Base-by-base conservation (phyloP, 2,113 vertebrate genomes). In the Tragelaphus imberbis region DNA sequence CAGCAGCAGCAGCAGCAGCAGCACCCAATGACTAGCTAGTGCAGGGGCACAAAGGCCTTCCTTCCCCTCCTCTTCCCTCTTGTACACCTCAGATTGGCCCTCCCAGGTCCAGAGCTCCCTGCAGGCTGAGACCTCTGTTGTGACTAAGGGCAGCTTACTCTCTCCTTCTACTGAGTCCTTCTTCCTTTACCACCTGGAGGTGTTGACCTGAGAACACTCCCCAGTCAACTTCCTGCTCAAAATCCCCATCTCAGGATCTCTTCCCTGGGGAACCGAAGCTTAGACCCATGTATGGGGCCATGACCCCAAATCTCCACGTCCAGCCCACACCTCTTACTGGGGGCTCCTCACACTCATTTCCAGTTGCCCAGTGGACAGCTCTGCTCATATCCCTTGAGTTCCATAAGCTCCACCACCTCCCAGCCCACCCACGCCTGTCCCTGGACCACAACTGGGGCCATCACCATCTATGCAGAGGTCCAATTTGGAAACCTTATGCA, bases 51-150 rank as follows among this genome's bases (percentile, higher is more conserved):
- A 25, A 7, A 56, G 49, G 80, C n/a, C 80, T 65, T 21, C 16
- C 30, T 47, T 36, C 17, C 9, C 80, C 16, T 33, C 17, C 17
- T 58, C 28, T 4, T 40, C 68, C 68, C 68, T 71, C 68, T 36
- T 0, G 2, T 71, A 36, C 4, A 23, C 30, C 65, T 2, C 1
- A 0, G 30, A 63, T 63, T 7, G 36, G 23, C 5, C 21, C 17
- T 68, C 58, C 25, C 49, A n/a, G 71, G 21, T 68, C 75, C 75
- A 81, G 58, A 44, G 84, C 16, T 90, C 28, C 28, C 75, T 10
- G 25, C 0, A 11, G 16, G 79, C 7, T 25, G 17, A 71, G 61
- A 49, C 25, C 17, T 30, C 85, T 23, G 15, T 6, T 30, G 40
- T 11, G 49, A 63, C 49, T 15, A 23, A 49, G 7, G 59, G 28